Evolutionary conservation across 1,140 invertebrate species (phyloP).

Genomic region (Meloidogyne exigua): DNA sequence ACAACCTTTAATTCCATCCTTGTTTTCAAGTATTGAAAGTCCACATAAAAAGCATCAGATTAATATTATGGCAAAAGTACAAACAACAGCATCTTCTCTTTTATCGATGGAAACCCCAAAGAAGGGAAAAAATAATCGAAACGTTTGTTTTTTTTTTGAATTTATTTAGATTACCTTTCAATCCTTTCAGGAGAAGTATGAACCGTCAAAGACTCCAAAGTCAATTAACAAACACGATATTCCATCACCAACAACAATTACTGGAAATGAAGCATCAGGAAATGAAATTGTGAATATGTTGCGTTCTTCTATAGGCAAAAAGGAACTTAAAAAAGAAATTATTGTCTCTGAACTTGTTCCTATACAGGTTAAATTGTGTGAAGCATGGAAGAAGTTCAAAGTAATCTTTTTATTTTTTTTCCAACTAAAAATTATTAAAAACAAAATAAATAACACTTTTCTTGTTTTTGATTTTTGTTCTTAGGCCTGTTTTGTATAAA

Average conservation of each 20-base stretch:
- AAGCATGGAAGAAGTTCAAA: slow-evolving; percentile 31
- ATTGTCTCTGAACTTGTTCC: slow-evolving; percentile 7
- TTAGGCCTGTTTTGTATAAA: too few relatives aligned
- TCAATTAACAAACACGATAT: not conserved
- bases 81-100: not conserved
- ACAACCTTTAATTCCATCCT: not conserved
- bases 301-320: slow-evolving; percentile 19
- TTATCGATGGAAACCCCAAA: slow-evolving; percentile 9
- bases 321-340: not conserved
- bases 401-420: not conserved
- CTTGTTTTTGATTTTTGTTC: too few relatives aligned
- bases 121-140: not conserved
- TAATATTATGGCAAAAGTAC: not conserved
- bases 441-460: too few relatives aligned
- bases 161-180: not conserved
- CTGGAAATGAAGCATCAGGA: not conserved
- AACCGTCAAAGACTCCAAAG: not conserved
- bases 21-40: not conserved
- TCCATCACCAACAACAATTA: not conserved
- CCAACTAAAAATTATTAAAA: not conserved
- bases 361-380: slow-evolving; percentile 22
- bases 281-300: slow-evolving; percentile 28
- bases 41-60: slow-evolving; percentile 1
- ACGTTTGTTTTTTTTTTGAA: not conserved
- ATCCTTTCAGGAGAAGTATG: not conserved